Base-by-base conservation (phyloP, 2,797 vertebrate species). In the Fistularia commersonii region DNA sequence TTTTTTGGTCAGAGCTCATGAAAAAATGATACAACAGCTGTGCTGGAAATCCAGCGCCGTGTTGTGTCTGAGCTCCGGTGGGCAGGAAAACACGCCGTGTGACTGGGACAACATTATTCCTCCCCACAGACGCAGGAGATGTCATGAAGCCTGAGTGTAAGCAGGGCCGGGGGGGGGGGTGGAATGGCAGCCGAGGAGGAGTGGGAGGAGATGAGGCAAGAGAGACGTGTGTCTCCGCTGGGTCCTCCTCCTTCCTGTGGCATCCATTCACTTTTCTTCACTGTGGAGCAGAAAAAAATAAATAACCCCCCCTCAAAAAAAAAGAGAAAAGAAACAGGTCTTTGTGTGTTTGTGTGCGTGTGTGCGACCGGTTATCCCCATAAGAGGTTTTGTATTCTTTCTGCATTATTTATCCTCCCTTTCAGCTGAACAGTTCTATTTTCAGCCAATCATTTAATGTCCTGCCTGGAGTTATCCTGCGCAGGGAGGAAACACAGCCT, bases 241-340 rank as follows among this genome's bases (percentile, higher is more conserved):
- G 82, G 72, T 77, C 82, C 85, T 80, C 80, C 81, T 83, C 79
- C 77, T 85, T 80, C 78, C 83, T 86, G 83, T 77, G 75, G 59
- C 79, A 86, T 84, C 80, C 82, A 85, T 85, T 88, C 84, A 86
- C 80, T 81, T 80, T 77, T 84, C 81, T 67, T 80, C 79, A 75
- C 75, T 33, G 14, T 62, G 68, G 43, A 66, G 66, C 32, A n/a
- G 44, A 38, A 49, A 48, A 51, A 63, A 43, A 61, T 49, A 46
- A 32, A 45, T 41, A 37, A n/a, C n/a, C n/a, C n/a, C n/a, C n/a
- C n/a, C n/a, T n/a, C 61, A 41, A 37, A 6, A 34, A 41, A 15
- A 36, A 39, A 36, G 45, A 34, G 45, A 33, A 54, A 31, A 43
- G 1, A 3, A 40, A 14, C 41, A 2, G 7, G 47, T n/a, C 11